Conservation (phyloP, 2,888 invertebrate genomes). For the Trachelus stipa region DNA sequence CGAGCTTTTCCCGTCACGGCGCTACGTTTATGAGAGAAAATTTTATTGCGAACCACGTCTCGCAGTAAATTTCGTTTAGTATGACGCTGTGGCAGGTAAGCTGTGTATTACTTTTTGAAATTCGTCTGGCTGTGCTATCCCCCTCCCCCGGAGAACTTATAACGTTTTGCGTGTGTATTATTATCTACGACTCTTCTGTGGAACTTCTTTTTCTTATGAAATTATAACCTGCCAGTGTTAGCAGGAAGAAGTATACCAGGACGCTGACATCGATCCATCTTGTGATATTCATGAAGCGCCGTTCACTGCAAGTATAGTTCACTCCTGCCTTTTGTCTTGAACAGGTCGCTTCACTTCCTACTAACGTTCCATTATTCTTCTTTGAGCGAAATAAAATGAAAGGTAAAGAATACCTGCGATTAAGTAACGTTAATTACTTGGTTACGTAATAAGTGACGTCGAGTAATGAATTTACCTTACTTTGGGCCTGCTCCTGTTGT, state of each 20-base stretch:
- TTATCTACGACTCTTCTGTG: not conserved
- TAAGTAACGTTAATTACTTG: not conserved
- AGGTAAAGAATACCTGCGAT: not conserved
- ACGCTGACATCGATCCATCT: not conserved
- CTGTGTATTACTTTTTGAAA: not conserved
- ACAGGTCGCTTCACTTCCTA: not conserved
- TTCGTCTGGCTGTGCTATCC: not conserved
- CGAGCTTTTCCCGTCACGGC: not conserved
- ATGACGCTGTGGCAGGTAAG: not conserved
- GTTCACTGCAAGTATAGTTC: not conserved
- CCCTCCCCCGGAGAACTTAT: not conserved
- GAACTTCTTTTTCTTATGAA: not conserved
- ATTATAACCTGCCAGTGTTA: not conserved
- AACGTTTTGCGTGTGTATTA: not conserved
- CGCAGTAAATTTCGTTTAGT: not conserved
- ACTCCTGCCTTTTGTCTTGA: not conserved
- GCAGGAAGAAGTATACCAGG: not conserved
- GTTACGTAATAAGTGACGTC: not conserved
- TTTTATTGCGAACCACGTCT: conserved; percentile 3
- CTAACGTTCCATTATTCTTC: not conserved
- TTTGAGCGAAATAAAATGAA: not conserved
- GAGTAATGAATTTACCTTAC: not conserved
- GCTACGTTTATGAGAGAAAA: not conserved
- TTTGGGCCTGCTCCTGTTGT: not conserved
- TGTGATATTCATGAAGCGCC: not conserved